phyloP scores from a whole-genome alignment of 2,113 vertebrate species.

The Odontophorus gujanensis region DNA sequence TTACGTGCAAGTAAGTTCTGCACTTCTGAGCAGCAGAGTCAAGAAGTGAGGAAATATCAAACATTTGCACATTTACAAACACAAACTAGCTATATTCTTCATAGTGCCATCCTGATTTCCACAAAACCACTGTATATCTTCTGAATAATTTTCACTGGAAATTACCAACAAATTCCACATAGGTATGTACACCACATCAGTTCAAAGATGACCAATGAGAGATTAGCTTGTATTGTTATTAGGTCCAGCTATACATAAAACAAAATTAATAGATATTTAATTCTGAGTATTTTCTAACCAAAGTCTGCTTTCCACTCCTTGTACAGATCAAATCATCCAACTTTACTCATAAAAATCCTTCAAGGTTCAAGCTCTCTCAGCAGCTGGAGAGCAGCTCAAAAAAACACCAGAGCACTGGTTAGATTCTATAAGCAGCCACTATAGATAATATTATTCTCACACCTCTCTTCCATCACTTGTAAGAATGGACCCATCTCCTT shows the following conservation, averaged over 20 bases:
- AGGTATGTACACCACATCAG: not conserved
- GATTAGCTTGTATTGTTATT: not conserved
- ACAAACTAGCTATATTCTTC: not conserved
- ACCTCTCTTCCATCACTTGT: not conserved
- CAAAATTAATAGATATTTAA: not conserved
- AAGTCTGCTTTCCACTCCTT: not conserved
- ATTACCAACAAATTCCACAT: not conserved
- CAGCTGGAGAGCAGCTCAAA: not conserved
- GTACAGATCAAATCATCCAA: not conserved
- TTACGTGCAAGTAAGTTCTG: fast-evolving
- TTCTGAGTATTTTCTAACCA: not conserved
- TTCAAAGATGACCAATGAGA: not conserved
- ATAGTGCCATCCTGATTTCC: not conserved
- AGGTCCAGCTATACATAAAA: not conserved
- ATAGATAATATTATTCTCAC: not conserved
- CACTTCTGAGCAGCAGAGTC: not conserved
- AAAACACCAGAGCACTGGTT: too few species aligned
- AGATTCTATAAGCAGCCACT: not conserved
- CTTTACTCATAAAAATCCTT: not conserved
- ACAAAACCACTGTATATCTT: not conserved
- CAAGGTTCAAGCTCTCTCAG: not conserved
- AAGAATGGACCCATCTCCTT: not conserved
- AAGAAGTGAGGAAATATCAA: not conserved
- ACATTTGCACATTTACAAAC: not conserved
- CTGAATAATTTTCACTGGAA: not conserved